These are phyloP conservation scores for Leptopilina clavipes DNA, from an alignment of 1,140 invertebrate species.

Conservation along the genomic window DNA sequence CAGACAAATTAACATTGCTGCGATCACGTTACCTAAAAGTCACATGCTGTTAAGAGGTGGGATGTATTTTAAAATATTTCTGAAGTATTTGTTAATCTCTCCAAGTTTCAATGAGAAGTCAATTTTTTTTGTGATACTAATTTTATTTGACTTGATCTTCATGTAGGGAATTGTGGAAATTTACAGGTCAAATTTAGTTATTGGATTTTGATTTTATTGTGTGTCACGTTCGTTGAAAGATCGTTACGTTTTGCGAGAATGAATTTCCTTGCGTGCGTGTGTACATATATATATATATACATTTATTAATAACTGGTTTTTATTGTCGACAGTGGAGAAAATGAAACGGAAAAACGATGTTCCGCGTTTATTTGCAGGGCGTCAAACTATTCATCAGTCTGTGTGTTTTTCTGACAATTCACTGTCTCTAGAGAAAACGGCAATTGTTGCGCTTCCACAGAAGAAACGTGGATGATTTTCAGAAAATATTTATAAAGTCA, in stretches of 20 bases:
- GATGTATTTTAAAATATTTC: too few relatives aligned
- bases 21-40: too few relatives aligned
- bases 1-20: too few relatives aligned
- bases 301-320: constrained; percentile 20
- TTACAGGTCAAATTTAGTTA: neutral
- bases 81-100: too few relatives aligned
- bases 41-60: too few relatives aligned
- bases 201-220: constrained; percentile 12
- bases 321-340: constrained; percentile 5
- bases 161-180: too few relatives aligned
- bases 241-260: neutral
- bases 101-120: too few relatives aligned
- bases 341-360: constrained; percentile 24
- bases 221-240: neutral
- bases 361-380: constrained; percentile 24
- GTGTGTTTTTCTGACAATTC: constrained; percentile 32
- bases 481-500: neutral
- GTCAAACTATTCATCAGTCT: constrained; percentile 28
- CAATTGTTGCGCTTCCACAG: constrained; percentile 10
- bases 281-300: too few relatives aligned
- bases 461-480: neutral
- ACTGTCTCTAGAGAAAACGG: constrained; percentile 19
- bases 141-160: too few relatives aligned
- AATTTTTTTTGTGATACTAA: too few relatives aligned
- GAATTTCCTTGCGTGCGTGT: neutral